Conservation (phyloP, 2,113 vertebrate species). For the Solenodon paradoxus region DNA sequence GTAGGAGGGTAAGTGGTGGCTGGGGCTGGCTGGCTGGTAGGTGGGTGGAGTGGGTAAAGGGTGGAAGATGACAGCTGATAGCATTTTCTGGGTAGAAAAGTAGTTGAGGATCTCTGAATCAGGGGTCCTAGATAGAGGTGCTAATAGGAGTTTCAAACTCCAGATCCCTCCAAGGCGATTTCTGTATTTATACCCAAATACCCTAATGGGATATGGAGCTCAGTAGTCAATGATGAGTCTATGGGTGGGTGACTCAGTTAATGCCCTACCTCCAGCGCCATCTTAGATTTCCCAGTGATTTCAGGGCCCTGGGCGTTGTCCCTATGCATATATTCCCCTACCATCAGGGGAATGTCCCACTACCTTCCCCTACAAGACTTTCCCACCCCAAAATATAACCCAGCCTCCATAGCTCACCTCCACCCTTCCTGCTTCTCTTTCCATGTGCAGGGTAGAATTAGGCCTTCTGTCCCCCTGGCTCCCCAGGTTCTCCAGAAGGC, state of each 20-base stretch:
- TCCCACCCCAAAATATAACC: background rate
- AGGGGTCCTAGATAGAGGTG: background rate
- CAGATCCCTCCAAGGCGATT: background rate
- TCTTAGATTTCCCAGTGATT: background rate
- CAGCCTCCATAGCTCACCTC: background rate
- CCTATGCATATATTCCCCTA: background rate
- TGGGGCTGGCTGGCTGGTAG: background rate
- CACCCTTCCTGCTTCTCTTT: background rate
- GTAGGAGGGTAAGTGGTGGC: background rate
- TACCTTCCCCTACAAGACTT: background rate
- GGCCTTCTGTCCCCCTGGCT: conserved; percentile 59
- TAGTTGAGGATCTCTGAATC: background rate
- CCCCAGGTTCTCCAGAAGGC: conserved; percentile 42
- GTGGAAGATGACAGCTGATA: background rate
- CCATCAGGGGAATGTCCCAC: too few species aligned
- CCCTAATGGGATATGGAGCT: background rate
- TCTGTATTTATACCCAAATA: background rate
- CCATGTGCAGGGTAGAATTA: background rate
- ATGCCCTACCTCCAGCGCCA: background rate
- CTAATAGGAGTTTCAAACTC: background rate
- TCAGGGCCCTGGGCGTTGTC: background rate
- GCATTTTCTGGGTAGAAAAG: background rate
- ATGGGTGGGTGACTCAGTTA: background rate
- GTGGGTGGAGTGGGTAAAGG: background rate
- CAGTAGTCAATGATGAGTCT: background rate